These are phyloP conservation scores for Gambusia affinis DNA, from an alignment of 2,113 vertebrate species.

Conservation along the genomic window DNA sequence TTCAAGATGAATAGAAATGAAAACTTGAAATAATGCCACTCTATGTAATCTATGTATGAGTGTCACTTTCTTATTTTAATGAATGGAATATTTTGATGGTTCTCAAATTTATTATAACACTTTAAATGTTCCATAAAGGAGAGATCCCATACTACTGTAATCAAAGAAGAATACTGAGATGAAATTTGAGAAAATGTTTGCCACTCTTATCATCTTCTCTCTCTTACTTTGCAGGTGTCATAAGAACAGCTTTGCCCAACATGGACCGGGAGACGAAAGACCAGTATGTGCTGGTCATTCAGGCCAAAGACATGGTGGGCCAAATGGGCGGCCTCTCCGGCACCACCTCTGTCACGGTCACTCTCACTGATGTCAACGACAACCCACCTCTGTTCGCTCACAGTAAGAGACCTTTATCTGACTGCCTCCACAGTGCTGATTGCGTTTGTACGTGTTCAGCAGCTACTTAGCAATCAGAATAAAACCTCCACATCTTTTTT, in stretches of 20 bases:
- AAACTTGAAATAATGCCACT: neutral
- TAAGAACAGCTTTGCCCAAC: conserved; percentile 94
- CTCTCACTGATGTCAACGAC: conserved; percentile 94
- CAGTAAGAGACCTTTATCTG: conserved; percentile 79
- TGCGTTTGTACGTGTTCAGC: conserved; percentile 19
- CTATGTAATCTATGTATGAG: neutral
- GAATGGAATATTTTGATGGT: neutral
- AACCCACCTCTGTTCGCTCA: conserved; percentile 92
- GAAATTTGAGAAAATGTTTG: neutral
- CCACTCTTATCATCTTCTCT: no score
- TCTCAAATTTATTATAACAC: neutral
- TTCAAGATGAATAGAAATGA: neutral
- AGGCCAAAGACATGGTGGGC: conserved; percentile 98
- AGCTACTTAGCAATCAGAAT: conserved; percentile 43
- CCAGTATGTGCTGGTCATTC: conserved; percentile 94
- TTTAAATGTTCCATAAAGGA: neutral
- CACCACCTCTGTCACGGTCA: conserved; percentile 93
- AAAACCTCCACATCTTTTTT: neutral
- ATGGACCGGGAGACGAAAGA: conserved; percentile 98
- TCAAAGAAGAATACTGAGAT: neutral
- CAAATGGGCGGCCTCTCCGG: conserved; percentile 96
- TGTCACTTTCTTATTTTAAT: neutral
- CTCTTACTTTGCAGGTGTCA: conserved; percentile 81
- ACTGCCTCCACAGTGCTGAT: conserved; percentile 10
- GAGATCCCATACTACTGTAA: neutral